phyloP scores from a whole-genome alignment of 2,797 vertebrate species.

The Denticeps clupeoides region DNA sequence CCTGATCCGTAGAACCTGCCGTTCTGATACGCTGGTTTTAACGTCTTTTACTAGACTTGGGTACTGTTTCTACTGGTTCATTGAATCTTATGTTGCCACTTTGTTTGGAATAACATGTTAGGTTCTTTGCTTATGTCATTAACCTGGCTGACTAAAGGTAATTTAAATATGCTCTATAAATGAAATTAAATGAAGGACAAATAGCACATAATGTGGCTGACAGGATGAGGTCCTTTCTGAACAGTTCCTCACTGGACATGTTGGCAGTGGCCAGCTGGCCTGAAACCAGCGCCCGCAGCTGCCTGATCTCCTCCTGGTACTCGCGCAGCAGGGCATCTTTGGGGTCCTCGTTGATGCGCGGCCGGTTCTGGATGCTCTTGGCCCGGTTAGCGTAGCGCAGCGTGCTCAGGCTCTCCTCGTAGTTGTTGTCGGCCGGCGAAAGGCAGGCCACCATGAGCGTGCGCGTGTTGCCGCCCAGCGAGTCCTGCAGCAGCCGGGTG shows the following conservation, averaged over 20 bases:
- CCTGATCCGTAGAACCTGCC: no score
- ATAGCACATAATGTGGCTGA: no score
- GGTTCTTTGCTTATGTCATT: no score
- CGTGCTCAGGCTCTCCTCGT: conserved; percentile 78
- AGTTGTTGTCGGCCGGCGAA: conserved; percentile 79
- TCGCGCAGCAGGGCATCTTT: conserved; percentile 83
- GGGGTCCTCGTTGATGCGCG: conserved; percentile 78
- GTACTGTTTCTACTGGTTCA: no score
- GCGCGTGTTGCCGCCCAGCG: conserved; percentile 77
- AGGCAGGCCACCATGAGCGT: conserved; percentile 84
- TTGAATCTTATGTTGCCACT: no score
- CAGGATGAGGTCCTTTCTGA: not conserved
- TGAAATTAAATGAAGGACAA: no score
- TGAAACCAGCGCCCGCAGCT: conserved; percentile 61
- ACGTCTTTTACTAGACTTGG: no score
- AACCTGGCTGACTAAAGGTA: no score
- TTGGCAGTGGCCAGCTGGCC: conserved; percentile 48
- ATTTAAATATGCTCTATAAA: no score
- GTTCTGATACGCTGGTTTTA: no score
- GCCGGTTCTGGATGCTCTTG: conserved; percentile 82
- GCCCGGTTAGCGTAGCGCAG: conserved; percentile 72
- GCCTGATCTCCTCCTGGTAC: conserved; percentile 83
- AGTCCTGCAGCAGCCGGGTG: conserved; percentile 82
- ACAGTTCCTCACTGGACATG: conserved; percentile 45
- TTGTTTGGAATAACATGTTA: no score